A percentile compares a stretch with the other conserved stretches of the same genome.
phyloP scores from a whole-genome alignment of 2,797 vertebrate genomes.

The Hippopotamyrus pictus region DNA sequence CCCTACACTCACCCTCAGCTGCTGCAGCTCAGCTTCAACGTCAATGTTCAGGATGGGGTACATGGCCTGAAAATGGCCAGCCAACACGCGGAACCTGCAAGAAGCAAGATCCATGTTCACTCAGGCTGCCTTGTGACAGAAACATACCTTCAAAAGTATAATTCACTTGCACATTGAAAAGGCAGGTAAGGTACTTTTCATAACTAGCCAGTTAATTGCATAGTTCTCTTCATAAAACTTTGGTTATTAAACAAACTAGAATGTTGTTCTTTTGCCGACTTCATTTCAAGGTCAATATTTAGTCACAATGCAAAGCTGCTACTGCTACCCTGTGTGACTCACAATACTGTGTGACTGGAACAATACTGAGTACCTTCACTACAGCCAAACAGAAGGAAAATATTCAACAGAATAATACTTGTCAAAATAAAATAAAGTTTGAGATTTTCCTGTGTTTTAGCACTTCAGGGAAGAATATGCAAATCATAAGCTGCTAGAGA shows the following conservation, averaged over 20 bases:
- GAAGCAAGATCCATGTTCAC: background rate
- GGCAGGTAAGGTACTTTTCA: background rate
- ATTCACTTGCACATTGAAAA: background rate
- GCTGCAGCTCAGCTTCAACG: conserved; percentile 58
- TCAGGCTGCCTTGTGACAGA: background rate
- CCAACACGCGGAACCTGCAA: conserved; percentile 64
- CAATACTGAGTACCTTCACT: background rate
- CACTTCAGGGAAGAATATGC: background rate
- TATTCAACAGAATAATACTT: background rate
- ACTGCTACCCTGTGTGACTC: background rate
- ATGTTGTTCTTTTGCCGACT: background rate
- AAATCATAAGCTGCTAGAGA: background rate
- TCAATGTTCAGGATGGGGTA: conserved; percentile 68
- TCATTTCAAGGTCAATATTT: background rate
- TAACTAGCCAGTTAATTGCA: background rate
- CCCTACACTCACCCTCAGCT: conserved; percentile 61
- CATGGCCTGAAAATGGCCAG: conserved; percentile 64
- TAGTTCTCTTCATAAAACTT: background rate
- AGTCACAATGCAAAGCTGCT: background rate
- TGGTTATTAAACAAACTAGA: background rate
- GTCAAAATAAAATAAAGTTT: background rate
- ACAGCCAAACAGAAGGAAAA: background rate
- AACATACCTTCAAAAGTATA: background rate
- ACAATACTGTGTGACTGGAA: background rate
- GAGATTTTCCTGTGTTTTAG: background rate